Base-by-base conservation (phyloP, 2,797 vertebrate species). In the Acipenser ruthenus region DNA sequence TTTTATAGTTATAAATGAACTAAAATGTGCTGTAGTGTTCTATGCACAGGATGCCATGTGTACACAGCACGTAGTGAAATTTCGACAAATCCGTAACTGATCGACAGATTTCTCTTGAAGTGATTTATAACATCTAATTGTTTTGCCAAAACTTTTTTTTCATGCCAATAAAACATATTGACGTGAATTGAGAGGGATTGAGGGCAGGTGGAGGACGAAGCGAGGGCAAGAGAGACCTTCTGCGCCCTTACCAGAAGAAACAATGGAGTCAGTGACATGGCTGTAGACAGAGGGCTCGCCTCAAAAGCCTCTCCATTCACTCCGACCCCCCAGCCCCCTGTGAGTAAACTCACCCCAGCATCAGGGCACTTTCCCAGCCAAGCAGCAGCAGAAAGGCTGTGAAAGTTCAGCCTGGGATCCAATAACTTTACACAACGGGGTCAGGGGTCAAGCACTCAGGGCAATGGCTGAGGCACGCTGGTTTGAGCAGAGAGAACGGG, bases 351-450 rank as follows among this genome's bases (percentile, higher is more conserved):
- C 49, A 67, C 66, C 63, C 62, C 56, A 60, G 59, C 66, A 71
- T 69, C 75, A 74, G 80, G 82, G 66, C 82, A 85, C 79, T 88
- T 91, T 90, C 90, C 87, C 90, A 91, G 86, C 84, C 76, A 78
- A 60, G 74, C 8, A 67, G 69, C 70, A 58, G 71, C 68, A 66
- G 73, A 73, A 66, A 76, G 80, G 78, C 82, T 87, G 79, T 80
- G 83, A 87, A 84, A 84, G 88, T 88, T 88, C 86, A 88, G 77
- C 81, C 76, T 76, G 50, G 75, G 82, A 77, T 77, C 80, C 71
- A 70, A 79, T 86, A 89, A 90, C 87, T 89, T 89, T 89, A 90
- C 87, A 89, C 85, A 65, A 83, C 47, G 78, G 78, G 85, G 88
- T 87, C 88, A 88, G 84, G 86, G 87, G 88, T 90, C 75, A 75